phyloP scores from a whole-genome alignment of 1,140 invertebrate genomes.

The Potamilus streckersoni region DNA sequence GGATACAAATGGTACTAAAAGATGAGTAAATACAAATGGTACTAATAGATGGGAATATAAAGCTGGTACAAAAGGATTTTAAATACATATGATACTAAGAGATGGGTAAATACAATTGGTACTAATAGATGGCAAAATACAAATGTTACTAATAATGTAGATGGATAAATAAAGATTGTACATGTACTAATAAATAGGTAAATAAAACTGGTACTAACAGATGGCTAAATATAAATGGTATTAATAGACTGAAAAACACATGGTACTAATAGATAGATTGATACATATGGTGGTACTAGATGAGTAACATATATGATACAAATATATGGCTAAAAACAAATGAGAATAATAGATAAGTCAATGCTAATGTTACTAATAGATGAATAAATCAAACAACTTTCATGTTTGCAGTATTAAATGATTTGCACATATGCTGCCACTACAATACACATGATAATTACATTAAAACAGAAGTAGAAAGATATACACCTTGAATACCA shows the following conservation, averaged over 20 bases:
- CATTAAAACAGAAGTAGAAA: background rate
- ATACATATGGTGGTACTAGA: no score
- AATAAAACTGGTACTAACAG: background rate
- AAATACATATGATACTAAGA: no score
- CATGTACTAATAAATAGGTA: no score
- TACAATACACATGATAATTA: background rate
- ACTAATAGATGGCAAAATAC: background rate
- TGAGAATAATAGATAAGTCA: no score
- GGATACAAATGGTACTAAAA: no score
- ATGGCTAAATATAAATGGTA: background rate
- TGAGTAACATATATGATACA: no score
- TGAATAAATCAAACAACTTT: background rate
- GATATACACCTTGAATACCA: slow-evolving; percentile 8
- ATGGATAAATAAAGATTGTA: no score
- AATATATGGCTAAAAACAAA: no score
- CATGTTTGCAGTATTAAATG: background rate
- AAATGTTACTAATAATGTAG: background rate
- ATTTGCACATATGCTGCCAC: background rate
- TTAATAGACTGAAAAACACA: background rate
- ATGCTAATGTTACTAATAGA: no score
- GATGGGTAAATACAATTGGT: background rate
- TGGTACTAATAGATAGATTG: background rate
- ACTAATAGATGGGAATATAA: no score
- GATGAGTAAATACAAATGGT: no score
- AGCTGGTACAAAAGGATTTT: no score